phyloP scores from a whole-genome alignment of 1,140 invertebrate species.

The Hirudo medicinalis region DNA sequence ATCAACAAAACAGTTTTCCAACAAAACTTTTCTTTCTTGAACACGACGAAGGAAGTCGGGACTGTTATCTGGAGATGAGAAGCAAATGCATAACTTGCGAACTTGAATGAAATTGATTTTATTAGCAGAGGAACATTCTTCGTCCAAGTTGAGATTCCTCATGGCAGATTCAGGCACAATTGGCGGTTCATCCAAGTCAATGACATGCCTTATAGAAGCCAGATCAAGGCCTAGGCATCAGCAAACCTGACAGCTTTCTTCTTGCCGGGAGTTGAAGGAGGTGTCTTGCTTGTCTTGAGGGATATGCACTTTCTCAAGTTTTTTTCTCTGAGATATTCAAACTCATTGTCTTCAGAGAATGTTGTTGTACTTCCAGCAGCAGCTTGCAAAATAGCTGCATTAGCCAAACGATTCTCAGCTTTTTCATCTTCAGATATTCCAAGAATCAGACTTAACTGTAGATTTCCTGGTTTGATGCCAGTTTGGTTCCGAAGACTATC shows the following conservation, averaged over 20 bases:
- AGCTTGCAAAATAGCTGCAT: not conserved
- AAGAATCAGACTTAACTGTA: conserved; percentile 16
- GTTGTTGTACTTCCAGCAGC: conserved; percentile 11
- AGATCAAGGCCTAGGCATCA: conserved; percentile 83
- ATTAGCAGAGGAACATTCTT: not conserved
- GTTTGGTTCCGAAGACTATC: not conserved
- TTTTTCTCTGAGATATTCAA: conserved; percentile 32
- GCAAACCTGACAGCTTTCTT: conserved; percentile 93
- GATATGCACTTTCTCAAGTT: conserved; percentile 47
- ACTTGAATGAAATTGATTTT: not conserved
- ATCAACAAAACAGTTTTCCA: conserved; percentile 65
- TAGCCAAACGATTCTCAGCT: conserved; percentile 9
- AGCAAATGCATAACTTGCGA: conserved; percentile 53
- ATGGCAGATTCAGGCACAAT: conserved; percentile 38
- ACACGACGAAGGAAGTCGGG: conserved; percentile 64
- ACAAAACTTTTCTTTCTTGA: conserved; percentile 56
- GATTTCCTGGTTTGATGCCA: not conserved
- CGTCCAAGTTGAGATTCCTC: conserved; percentile 28
- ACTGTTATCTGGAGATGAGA: conserved; percentile 63
- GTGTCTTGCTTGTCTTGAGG: conserved; percentile 75
- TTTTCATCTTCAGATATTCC: conserved; percentile 18
- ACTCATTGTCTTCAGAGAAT: conserved; percentile 34
- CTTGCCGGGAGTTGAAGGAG: conserved; percentile 54
- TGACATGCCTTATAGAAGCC: conserved; percentile 59
- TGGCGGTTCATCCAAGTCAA: conserved; percentile 36